A percentile compares a stretch with the other conserved stretches of the same genome.
Conservation (phyloP, 2,797 vertebrate genomes). For the Ciconia nigra region DNA sequence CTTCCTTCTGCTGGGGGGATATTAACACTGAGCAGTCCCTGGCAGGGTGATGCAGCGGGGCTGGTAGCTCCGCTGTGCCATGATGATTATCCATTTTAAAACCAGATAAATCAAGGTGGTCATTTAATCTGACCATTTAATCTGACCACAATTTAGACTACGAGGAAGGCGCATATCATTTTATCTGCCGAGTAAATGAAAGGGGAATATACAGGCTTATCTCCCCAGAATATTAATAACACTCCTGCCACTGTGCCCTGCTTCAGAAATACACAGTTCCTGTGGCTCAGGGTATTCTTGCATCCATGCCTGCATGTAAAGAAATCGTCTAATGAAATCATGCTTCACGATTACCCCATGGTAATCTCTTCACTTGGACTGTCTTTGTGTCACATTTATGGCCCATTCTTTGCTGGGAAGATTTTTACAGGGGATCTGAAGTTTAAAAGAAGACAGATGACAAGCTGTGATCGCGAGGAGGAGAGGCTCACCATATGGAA, state of each 20-base stretch:
- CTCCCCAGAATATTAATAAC: not conserved
- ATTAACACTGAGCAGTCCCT: not conserved
- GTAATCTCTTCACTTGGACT: conserved; percentile 19
- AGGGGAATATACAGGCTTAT: not conserved
- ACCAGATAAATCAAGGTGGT: not conserved
- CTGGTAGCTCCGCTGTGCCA: not conserved
- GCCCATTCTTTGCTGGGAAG: conserved; percentile 58
- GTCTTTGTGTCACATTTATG: conserved; percentile 54
- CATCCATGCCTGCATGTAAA: rapidly evolving
- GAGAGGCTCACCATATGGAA: conserved; percentile 65
- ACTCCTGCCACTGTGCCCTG: not conserved
- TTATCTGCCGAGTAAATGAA: not conserved
- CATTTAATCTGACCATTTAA: not conserved
- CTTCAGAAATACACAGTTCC: not conserved
- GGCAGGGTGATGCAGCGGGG: rapidly evolving
- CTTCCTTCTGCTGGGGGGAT: not conserved
- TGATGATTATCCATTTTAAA: rapidly evolving
- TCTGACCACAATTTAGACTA: not conserved
- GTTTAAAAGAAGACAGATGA: conserved; percentile 70
- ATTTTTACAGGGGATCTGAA: conserved; percentile 61
- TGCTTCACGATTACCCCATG: not conserved
- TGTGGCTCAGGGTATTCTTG: not conserved
- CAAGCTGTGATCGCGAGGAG: conserved; percentile 55
- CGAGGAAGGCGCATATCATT: rapidly evolving
- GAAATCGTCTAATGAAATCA: not conserved